phyloP scores from a whole-genome alignment of 2,888 invertebrate genomes.

The Idaea straminata region DNA sequence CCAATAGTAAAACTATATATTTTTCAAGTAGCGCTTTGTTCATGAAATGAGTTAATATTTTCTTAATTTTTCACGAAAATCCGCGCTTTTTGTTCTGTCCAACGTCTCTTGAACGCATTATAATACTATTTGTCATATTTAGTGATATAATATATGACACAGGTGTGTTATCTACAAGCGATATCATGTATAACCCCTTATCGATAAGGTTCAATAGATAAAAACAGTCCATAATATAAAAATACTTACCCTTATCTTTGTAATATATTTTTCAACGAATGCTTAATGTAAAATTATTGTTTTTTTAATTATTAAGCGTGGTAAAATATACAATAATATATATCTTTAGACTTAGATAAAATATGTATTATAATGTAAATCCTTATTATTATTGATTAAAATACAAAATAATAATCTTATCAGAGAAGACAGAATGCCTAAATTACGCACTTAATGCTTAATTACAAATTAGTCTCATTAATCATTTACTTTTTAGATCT shows the following conservation, averaged over 20 bases:
- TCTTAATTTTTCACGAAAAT: not conserved
- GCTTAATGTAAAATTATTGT: not conserved
- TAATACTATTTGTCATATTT: not conserved
- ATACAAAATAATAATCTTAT: not conserved
- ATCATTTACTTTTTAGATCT: too few species aligned
- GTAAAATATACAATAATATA: not conserved
- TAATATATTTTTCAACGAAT: not conserved
- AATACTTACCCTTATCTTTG: slow-evolving; percentile 2
- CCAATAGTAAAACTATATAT: not conserved
- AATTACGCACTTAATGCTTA: not conserved
- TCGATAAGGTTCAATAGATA: slow-evolving; percentile 14
- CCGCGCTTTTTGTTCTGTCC: not conserved
- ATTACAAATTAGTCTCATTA: slow-evolving; percentile 5
- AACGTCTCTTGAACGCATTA: not conserved
- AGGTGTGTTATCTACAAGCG: not conserved
- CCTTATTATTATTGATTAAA: not conserved
- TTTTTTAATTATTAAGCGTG: not conserved
- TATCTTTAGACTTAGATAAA: not conserved
- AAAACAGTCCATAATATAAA: not conserved
- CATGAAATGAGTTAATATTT: not conserved
- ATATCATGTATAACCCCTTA: slow-evolving; percentile 14
- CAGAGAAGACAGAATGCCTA: not conserved
- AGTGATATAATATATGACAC: not conserved
- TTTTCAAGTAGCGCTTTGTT: not conserved
- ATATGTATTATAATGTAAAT: not conserved